Percentiles rank a stretch among this genome's conserved stretches.
phyloP scores from a whole-genome alignment of 2,888 invertebrate genomes.

The Onchidella celtica region DNA sequence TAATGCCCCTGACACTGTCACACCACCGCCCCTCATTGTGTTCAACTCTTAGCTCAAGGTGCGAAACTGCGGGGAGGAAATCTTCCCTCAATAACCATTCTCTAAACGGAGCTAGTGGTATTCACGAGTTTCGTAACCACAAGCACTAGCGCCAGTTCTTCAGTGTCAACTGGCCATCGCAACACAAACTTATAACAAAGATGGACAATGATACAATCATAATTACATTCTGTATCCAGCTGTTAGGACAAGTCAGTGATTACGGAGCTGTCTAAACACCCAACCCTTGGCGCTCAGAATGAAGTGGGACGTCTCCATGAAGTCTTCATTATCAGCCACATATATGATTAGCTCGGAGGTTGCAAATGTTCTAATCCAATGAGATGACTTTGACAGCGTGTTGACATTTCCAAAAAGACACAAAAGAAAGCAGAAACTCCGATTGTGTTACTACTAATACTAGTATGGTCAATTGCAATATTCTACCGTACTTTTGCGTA shows the following conservation, averaged over 20 bases:
- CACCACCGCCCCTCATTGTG: neutral
- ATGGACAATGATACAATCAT: neutral
- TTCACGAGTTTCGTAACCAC: neutral
- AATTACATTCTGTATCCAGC: neutral
- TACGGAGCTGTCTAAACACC: neutral
- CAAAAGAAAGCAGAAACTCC: no score
- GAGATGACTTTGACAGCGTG: neutral
- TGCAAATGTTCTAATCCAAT: neutral
- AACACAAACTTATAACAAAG: neutral
- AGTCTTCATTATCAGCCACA: neutral
- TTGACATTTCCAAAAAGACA: neutral
- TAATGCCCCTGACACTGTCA: neutral
- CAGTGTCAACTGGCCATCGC: neutral
- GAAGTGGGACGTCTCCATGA: neutral
- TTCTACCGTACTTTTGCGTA: no score
- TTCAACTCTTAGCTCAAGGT: neutral
- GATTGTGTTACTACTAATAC: no score
- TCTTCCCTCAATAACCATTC: neutral
- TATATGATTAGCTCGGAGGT: neutral
- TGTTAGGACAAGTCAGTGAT: no score
- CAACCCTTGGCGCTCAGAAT: neutral
- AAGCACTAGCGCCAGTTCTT: neutral
- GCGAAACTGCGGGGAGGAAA: neutral
- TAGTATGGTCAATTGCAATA: no score
- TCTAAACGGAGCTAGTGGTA: neutral